Conservation (phyloP, 2,113 vertebrate species). For the Propithecus coquereli region DNA sequence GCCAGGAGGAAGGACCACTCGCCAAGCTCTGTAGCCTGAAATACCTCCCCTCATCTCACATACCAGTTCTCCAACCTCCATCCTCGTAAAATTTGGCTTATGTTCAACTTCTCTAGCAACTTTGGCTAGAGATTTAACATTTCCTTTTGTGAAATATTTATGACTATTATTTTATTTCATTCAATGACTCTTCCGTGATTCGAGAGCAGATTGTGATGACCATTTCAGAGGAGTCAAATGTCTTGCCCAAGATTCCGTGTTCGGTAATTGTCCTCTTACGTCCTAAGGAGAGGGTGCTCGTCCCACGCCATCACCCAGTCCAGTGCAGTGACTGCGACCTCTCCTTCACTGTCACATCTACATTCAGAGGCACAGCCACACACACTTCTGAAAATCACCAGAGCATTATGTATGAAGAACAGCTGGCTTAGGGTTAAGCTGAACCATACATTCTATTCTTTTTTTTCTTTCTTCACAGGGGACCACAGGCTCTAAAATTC, state of each 20-base stretch:
- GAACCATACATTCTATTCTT: not conserved
- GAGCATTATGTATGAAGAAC: not conserved
- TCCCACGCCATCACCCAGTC: not conserved
- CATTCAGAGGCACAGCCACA: not conserved
- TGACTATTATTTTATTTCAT: conserved; percentile 26
- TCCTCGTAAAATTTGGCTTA: not conserved
- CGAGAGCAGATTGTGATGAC: not conserved
- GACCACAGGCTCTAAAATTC: not conserved
- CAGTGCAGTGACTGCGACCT: not conserved
- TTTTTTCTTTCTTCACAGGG: not conserved
- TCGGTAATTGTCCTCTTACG: not conserved
- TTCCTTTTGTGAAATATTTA: conserved; percentile 39
- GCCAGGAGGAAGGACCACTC: not conserved
- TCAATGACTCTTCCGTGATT: not conserved
- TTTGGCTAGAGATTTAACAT: not conserved
- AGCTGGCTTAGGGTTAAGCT: not conserved
- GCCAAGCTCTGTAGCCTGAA: not conserved
- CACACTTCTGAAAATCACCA: not conserved
- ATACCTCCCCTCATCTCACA: not conserved
- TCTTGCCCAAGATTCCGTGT: not conserved
- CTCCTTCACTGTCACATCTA: not conserved
- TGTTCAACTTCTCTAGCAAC: not conserved
- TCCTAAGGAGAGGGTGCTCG: not conserved
- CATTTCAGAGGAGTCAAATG: not conserved
- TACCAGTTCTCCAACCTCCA: not conserved